A percentile compares a stretch with the other conserved stretches of the same genome.
Conservation (phyloP, 2,113 vertebrate genomes). For the Tinamus guttatus region DNA sequence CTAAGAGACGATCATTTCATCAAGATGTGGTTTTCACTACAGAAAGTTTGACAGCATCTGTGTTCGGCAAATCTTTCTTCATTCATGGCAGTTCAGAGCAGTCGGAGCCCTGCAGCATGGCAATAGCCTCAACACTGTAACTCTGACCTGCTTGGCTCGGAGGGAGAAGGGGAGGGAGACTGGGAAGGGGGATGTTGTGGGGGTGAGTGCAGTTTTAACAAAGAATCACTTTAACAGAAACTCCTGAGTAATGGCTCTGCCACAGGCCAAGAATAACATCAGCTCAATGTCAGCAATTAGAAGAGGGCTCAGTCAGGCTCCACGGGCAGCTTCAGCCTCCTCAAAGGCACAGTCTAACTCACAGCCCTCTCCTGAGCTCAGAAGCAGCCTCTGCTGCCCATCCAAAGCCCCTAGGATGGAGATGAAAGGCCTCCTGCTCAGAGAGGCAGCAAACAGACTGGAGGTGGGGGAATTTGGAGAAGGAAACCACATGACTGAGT, state of each 20-base stretch:
- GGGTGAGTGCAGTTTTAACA: conserved; percentile 79
- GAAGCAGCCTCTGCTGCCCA: conserved; percentile 39
- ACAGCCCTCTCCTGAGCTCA: conserved; percentile 62
- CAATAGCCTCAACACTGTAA: conserved; percentile 60
- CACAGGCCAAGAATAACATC: conserved; percentile 87
- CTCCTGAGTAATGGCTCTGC: conserved; percentile 81
- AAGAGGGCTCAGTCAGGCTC: conserved; percentile 74
- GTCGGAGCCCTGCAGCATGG: not conserved
- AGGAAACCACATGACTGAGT: not conserved
- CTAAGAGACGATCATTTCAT: not conserved
- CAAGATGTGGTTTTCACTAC: not conserved
- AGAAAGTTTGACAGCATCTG: not conserved
- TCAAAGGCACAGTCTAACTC: conserved; percentile 58
- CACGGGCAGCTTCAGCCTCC: conserved; percentile 53
- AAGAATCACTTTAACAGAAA: conserved; percentile 88
- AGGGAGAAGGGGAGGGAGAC: conserved; percentile 61
- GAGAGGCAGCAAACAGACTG: not conserved
- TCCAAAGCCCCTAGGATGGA: conserved; percentile 35
- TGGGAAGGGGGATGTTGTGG: conserved; percentile 42
- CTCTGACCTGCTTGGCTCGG: conserved; percentile 55
- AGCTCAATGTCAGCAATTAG: conserved; percentile 86
- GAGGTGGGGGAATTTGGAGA: not conserved
- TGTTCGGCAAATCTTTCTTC: conserved; percentile 39
- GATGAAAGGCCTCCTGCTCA: conserved; percentile 52
- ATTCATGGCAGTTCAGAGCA: conserved; percentile 42